Base-by-base conservation (phyloP, 1,140 invertebrate species). In the Lepidotrigona ventralis region DNA sequence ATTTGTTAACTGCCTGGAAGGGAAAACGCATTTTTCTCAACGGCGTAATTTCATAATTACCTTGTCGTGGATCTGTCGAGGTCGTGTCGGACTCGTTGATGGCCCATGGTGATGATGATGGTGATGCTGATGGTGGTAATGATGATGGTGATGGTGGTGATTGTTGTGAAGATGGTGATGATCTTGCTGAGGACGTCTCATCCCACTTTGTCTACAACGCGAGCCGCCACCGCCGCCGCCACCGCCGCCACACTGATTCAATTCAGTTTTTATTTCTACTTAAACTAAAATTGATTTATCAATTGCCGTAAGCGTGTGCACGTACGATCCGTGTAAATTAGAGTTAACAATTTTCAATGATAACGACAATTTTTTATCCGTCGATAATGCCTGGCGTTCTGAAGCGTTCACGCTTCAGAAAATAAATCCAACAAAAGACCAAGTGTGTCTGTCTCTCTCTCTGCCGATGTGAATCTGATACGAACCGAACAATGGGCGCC, bases 131-230 rank as follows among this genome's bases (percentile, higher is more conserved):
- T 88, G 83, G 46, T 89, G 82, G 76, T 89, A 86, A 17, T 89
- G 84, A 21, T 71, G 69, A 46, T 70, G 39, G 46, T 70, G 85
- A 66, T 88, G 71, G 19, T 91, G 84, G 86, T 92, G 90, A 85
- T 92, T 84, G 58, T 87, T 88, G 71, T 86, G 88, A 72, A 91
- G 89, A 77, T 92, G 90, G 85, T 93, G 91, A 83, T 93, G 91
- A 91, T 94, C 93, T 89, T 94, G 93, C 91, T 92, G 92, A 90
- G 93, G 93, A 85, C 93, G 93, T 93, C 92, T 93, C 93, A 94
- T 94, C 92, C 93, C 93, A 93, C 90, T 94, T 91, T 91, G 93
- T 91, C 93, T 89, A 91, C 93, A 93, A 93, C 92, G 93, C 92
- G 93, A 94, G 91, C 93, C 92, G 89, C 93, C 92, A 93, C 93